Evolutionary conservation across 2,888 invertebrate genomes (phyloP), one percentile per base, ranked within the genome.

Genomic region (Perizoma affinitatum): DNA sequence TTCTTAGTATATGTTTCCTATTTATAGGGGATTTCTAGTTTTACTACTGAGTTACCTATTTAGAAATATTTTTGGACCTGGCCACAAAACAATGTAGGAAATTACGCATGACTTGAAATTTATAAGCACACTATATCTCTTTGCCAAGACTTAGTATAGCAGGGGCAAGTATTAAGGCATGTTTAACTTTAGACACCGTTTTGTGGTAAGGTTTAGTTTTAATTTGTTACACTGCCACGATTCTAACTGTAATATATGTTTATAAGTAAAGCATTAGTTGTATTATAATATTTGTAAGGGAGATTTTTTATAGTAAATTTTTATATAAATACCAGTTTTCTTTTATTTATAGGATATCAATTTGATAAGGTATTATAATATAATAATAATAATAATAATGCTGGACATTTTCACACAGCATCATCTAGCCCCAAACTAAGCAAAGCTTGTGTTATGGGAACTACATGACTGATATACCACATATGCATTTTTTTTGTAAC

Each of bases 31-130:
- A 61, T 66, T 60, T 61, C 68, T 76, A 70, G 67, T 66, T 73
- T 68, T 78, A 63, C 47, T 57, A 73, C 79, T 80, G 82, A 87
- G 87, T 87, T 87, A 87, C 87, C 88, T 87, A 87, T 71, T 76
- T 73, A 56, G 51, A 54, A 51, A 47, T 62, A 58, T 22, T 22
- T 47, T 57, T 47, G 5, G 46, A 54, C 10, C 34, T 50, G 57
- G 41, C 11, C 57, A 57, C 61, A 57, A 57, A 54, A 22, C 40
- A 4, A 11, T 34, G 35, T 46, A 3, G 1, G 11, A 43, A 22
- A 4, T 45, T 45, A 33, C 5, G 8, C 5, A 33, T 6, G 5
- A 45, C 10, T 42, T 10, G 4, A 42, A 42, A 42, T 40, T 42
- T 10, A 10, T 7, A n/a, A 4, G n/a, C 5, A 5, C 42, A n/a